These are phyloP conservation scores for Stigmatopora argus DNA, from an alignment of 2,113 vertebrate species.

Conservation along the genomic window DNA sequence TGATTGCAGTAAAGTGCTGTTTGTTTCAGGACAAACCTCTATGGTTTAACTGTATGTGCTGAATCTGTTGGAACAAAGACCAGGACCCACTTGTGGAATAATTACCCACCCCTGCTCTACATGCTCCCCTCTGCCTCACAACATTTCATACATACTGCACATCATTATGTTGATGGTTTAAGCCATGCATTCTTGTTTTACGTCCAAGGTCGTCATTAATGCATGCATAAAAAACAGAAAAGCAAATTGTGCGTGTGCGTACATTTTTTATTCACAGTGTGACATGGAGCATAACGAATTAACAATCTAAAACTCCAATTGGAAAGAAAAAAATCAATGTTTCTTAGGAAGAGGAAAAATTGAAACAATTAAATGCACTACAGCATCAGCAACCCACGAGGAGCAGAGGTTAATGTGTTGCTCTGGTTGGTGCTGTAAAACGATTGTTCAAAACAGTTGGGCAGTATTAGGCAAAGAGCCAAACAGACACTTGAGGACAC, in stretches of 20 bases:
- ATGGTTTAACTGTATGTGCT: too few species aligned
- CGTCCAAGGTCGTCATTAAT: background rate
- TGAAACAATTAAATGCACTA: slow-evolving; percentile 14
- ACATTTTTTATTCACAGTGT: background rate
- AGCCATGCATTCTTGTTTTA: background rate
- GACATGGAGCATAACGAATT: background rate
- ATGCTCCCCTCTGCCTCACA: background rate
- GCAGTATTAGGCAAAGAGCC: slow-evolving; percentile 18
- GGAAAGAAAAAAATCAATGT: slow-evolving; percentile 19
- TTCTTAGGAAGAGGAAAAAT: slow-evolving; percentile 16
- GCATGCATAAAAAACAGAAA: background rate
- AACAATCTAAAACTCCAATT: background rate
- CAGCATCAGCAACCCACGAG: slow-evolving; percentile 15
- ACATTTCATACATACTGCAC: background rate
- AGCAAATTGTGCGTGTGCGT: background rate
- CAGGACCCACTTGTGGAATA: too few species aligned
- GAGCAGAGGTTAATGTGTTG: slow-evolving; percentile 30
- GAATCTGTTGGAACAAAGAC: too few species aligned
- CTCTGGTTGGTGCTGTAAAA: slow-evolving; percentile 15
- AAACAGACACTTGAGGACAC: slow-evolving; percentile 14
- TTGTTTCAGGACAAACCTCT: too few species aligned
- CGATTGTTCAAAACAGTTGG: slow-evolving; percentile 21
- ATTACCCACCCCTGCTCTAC: too few species aligned
- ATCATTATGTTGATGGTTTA: background rate
- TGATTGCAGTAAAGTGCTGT: too few species aligned